A percentile compares a stretch with the other conserved stretches of the same genome.
Evolutionary conservation across 2,888 invertebrate genomes (phyloP).

Genomic region (Hybos culiciformis): DNA sequence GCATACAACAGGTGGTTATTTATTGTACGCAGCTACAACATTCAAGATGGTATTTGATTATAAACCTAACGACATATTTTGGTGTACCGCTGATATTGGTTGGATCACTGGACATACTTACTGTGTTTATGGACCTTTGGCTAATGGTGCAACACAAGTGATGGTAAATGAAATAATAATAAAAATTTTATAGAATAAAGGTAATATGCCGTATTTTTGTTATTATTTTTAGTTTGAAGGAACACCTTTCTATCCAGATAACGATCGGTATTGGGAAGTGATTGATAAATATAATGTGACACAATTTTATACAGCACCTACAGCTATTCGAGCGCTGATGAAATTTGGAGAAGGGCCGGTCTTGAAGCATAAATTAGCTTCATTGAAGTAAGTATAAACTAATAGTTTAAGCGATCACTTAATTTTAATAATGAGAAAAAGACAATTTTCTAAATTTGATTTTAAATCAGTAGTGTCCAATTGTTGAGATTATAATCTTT

Average conservation of each 20-base stretch:
- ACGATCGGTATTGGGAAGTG: slow-evolving; percentile 86
- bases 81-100: slow-evolving; percentile 93
- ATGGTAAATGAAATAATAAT: slow-evolving; percentile 55
- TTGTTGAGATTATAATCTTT: slow-evolving; percentile 49
- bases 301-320: slow-evolving; percentile 98
- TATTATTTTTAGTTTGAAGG: slow-evolving; percentile 72
- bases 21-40: slow-evolving; percentile 84
- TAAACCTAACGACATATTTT: slow-evolving; percentile 67
- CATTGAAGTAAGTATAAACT: slow-evolving; percentile 25
- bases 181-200: neutral
- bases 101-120: slow-evolving; percentile 95
- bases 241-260: slow-evolving; percentile 86
- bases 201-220: slow-evolving; percentile 1
- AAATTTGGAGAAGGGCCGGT: slow-evolving; percentile 82
- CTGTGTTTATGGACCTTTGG: slow-evolving; percentile 87
- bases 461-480: neutral
- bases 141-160: slow-evolving; percentile 86
- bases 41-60: slow-evolving; percentile 95
- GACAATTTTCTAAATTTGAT: neutral
- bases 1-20: slow-evolving; percentile 90
- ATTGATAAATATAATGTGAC: slow-evolving; percentile 87
- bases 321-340: slow-evolving; percentile 92
- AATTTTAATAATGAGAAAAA: neutral
- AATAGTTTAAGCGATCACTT: neutral
- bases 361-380: slow-evolving; percentile 43